A percentile compares a stretch with the other conserved stretches of the same genome.
phyloP scores from a whole-genome alignment of 1,140 invertebrate species.

The Platyscapa corneri region DNA sequence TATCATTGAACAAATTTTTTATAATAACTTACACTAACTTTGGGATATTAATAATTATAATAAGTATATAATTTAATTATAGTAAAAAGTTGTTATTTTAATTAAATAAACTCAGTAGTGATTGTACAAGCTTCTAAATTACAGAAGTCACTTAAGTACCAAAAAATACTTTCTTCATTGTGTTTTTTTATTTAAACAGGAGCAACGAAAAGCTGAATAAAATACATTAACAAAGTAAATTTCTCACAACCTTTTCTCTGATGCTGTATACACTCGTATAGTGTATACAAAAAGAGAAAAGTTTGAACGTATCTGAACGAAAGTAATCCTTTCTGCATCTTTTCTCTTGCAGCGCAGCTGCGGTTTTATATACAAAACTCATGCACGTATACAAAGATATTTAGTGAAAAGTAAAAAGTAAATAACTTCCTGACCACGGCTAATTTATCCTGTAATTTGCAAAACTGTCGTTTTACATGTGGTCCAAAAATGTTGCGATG shows the following conservation, averaged over 20 bases:
- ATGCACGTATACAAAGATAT: neutral
- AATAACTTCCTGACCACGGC: neutral
- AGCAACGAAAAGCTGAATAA: neutral
- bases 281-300: constrained; percentile 32
- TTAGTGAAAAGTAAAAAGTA: neutral
- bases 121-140: neutral
- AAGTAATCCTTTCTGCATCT: constrained; percentile 17
- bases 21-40: too few relatives aligned
- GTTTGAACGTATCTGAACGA: constrained; percentile 20
- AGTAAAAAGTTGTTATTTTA: too few relatives aligned
- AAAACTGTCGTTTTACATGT: neutral
- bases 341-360: neutral
- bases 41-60: too few relatives aligned
- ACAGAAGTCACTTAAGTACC: neutral
- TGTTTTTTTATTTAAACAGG: neutral
- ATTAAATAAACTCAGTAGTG: too few relatives aligned
- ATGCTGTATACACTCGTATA: neutral
- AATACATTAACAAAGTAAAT: constrained; percentile 44
- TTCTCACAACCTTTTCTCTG: constrained; percentile 19
- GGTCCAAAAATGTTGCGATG: constrained; percentile 24
- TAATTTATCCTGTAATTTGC: constrained; percentile 33
- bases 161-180: neutral
- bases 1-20: too few relatives aligned
- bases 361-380: neutral
- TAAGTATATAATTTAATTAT: too few relatives aligned